Conservation (phyloP, 2,113 vertebrate species). For the Callipepla squamata region DNA sequence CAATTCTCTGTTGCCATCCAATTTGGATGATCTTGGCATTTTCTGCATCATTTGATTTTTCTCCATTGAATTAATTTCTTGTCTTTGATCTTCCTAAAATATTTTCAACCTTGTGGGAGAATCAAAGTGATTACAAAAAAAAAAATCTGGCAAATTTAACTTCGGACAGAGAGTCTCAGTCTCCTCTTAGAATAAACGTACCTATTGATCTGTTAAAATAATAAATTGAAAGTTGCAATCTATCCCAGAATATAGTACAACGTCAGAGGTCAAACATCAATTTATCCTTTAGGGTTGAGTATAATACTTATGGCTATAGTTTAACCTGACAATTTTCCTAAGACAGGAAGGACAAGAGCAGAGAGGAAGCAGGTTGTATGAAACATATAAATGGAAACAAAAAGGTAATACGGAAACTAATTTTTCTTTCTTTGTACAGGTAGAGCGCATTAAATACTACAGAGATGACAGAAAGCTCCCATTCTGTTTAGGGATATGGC, state of each 20-base stretch:
- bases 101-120: conserved; percentile 54
- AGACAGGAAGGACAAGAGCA: background rate
- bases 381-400: background rate
- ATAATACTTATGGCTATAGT: background rate
- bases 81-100: conserved; percentile 50
- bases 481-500: background rate
- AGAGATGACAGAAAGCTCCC: background rate
- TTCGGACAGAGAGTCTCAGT: conserved; percentile 29
- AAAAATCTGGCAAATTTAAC: conserved; percentile 63
- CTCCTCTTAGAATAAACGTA: conserved; percentile 65
- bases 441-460: background rate
- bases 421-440: background rate
- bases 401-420: background rate
- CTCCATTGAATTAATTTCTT: conserved; percentile 62
- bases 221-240: conserved; percentile 51
- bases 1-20: background rate
- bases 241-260: background rate
- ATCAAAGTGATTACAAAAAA: conserved; percentile 72
- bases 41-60: conserved; percentile 74
- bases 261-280: background rate
- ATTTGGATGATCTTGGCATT: conserved; percentile 71
- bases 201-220: conserved; percentile 73
- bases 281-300: background rate
- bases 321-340: background rate
- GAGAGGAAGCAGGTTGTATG: background rate